These are phyloP conservation scores for Melospiza melodia DNA, from an alignment of 2,113 vertebrate genomes.

Conservation along the genomic window DNA sequence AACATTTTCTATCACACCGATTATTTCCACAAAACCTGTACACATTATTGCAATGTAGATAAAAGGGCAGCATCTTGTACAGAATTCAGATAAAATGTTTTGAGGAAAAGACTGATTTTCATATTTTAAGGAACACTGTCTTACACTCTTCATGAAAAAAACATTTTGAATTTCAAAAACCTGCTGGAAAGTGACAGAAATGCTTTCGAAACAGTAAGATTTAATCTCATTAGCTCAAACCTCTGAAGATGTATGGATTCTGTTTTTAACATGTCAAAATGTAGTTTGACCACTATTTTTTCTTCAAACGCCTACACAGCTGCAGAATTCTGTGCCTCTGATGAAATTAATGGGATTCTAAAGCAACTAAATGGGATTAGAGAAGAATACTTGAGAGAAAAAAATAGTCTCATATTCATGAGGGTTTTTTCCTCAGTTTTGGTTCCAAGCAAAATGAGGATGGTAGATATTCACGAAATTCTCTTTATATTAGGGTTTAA, in stretches of 20 bases:
- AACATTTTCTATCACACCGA: not conserved
- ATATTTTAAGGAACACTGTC: not conserved
- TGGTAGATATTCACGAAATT: constrained; percentile 62
- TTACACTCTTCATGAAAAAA: not conserved
- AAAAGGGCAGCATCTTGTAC: not conserved
- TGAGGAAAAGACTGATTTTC: not conserved
- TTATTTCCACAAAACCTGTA: not conserved
- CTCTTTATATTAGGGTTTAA: constrained; percentile 59
- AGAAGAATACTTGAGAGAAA: constrained; percentile 46
- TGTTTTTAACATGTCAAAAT: constrained; percentile 65
- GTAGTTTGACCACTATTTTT: constrained; percentile 60
- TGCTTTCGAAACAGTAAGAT: constrained; percentile 34
- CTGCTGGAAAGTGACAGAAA: constrained; percentile 62
- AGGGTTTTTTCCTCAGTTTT: constrained; percentile 24
- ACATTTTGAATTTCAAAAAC: not conserved
- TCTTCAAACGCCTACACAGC: constrained; percentile 48
- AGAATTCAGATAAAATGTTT: not conserved
- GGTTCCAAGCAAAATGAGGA: constrained; percentile 49
- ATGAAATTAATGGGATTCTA: constrained; percentile 67
- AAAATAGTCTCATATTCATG: constrained; percentile 18
- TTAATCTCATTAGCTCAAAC: constrained; percentile 60
- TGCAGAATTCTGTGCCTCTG: constrained; percentile 45
- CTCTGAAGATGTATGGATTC: constrained; percentile 49
- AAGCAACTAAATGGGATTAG: constrained; percentile 57
- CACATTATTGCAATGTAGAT: not conserved